Percentiles rank a stretch among this genome's conserved stretches.
Conservation (phyloP, 1,140 invertebrate genomes). For the Octopus sinensis region DNA sequence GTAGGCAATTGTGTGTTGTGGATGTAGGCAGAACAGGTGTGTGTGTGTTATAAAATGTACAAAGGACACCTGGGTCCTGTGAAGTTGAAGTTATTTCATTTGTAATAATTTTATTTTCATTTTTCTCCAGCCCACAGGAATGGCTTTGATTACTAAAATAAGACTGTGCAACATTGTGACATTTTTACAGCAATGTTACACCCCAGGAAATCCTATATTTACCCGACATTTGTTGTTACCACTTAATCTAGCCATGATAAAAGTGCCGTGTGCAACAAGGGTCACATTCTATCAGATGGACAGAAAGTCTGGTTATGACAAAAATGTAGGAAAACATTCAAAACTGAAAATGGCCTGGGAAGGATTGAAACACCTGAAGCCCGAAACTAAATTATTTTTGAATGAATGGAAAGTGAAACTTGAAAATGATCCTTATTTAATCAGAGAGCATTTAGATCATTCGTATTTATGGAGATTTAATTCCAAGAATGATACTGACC, state of each 20-base stretch:
- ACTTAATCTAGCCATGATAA: background rate
- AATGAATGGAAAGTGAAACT: conserved; percentile 70
- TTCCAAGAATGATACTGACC: conserved; percentile 63
- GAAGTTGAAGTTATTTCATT: no score
- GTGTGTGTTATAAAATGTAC: no score
- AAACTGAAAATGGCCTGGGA: conserved; percentile 42
- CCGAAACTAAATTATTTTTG: conserved; percentile 67
- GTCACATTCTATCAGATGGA: conserved; percentile 30
- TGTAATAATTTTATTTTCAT: no score
- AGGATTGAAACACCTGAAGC: conserved; percentile 67
- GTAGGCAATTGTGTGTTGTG: no score
- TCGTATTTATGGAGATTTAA: conserved; percentile 51
- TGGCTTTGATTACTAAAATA: no score
- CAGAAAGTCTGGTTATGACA: conserved; percentile 39
- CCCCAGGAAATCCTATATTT: no score
- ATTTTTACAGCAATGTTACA: no score
- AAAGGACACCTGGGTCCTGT: no score
- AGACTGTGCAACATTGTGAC: no score
- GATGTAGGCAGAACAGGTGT: no score
- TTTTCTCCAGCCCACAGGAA: no score
- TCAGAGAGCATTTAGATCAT: conserved; percentile 48
- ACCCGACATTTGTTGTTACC: background rate
- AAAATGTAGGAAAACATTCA: conserved; percentile 17
- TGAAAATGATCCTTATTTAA: conserved; percentile 63
- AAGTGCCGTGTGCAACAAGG: background rate